phyloP scores from a whole-genome alignment of 2,888 invertebrate genomes.

The Morpho deidamia region DNA sequence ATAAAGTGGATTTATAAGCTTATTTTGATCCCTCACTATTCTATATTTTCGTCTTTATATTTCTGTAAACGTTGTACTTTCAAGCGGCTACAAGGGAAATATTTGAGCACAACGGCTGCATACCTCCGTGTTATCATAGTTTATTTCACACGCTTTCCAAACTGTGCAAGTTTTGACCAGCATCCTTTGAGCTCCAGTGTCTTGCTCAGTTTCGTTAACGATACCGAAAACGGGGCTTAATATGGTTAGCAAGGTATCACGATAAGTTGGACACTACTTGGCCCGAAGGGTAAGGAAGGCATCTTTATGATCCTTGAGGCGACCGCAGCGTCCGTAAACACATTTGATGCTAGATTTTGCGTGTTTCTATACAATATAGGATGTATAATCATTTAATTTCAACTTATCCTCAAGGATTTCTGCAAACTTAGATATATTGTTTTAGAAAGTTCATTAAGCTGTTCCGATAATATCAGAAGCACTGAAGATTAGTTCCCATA shows the following conservation, averaged over 20 bases:
- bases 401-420: not conserved
- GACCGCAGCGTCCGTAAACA: slow-evolving; percentile 54
- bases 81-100: slow-evolving; percentile 20
- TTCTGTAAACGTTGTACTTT: slow-evolving; percentile 10
- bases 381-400: slow-evolving; percentile 21
- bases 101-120: slow-evolving; percentile 53
- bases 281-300: slow-evolving; percentile 57
- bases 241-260: slow-evolving; percentile 35
- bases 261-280: slow-evolving; percentile 37
- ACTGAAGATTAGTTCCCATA: too few species aligned
- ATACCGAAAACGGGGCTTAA: slow-evolving; percentile 8
- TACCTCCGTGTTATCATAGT: slow-evolving; percentile 61
- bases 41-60: slow-evolving; percentile 1
- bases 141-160: slow-evolving; percentile 64
- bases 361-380: slow-evolving; percentile 22
- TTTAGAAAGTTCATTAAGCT: too few species aligned
- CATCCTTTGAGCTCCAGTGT: slow-evolving; percentile 22
- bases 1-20: too few species aligned
- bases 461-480: too few species aligned
- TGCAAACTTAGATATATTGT: too few species aligned
- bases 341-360: slow-evolving; percentile 47
- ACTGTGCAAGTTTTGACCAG: slow-evolving; percentile 37
- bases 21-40: not conserved
- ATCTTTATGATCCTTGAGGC: slow-evolving; percentile 57
- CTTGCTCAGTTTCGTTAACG: slow-evolving; percentile 8